Conservation (phyloP, 1,140 invertebrate genomes). For the Bombus waltoni region DNA sequence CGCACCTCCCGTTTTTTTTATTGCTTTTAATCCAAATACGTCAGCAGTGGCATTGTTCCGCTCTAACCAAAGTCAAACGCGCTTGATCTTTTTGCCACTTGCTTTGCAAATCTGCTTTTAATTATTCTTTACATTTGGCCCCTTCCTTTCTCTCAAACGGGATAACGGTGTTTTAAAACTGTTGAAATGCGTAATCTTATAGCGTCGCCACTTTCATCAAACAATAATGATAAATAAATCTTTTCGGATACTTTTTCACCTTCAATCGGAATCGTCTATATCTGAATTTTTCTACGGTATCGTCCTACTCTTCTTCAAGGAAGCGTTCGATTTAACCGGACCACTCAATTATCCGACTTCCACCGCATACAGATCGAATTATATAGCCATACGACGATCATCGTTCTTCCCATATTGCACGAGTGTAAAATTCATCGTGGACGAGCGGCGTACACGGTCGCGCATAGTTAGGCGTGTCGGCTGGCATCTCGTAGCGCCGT, state of each 20-base stretch:
- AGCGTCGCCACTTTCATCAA: background rate
- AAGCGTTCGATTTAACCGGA: background rate
- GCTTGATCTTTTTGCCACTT: constrained; percentile 27
- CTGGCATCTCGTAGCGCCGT: constrained; percentile 22
- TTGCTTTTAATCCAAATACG: constrained; percentile 53
- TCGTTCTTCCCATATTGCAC: background rate
- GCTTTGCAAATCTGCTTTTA: constrained; percentile 23
- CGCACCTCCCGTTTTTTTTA: constrained; percentile 21
- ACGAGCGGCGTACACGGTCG: background rate
- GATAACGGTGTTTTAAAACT: background rate
- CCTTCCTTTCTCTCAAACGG: background rate
- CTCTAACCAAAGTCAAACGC: background rate
- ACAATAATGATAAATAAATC: background rate
- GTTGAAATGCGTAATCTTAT: background rate
- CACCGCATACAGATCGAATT: background rate
- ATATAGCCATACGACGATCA: background rate
- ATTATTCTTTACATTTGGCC: background rate
- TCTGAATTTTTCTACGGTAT: background rate
- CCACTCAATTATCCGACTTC: background rate
- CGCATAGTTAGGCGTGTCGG: background rate
- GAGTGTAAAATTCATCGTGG: background rate
- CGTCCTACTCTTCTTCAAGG: background rate
- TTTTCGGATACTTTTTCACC: background rate
- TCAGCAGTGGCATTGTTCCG: constrained; percentile 14
- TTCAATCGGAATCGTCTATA: background rate